phyloP scores from a whole-genome alignment of 2,797 vertebrate genomes.

The Sebastes hubbsi region DNA sequence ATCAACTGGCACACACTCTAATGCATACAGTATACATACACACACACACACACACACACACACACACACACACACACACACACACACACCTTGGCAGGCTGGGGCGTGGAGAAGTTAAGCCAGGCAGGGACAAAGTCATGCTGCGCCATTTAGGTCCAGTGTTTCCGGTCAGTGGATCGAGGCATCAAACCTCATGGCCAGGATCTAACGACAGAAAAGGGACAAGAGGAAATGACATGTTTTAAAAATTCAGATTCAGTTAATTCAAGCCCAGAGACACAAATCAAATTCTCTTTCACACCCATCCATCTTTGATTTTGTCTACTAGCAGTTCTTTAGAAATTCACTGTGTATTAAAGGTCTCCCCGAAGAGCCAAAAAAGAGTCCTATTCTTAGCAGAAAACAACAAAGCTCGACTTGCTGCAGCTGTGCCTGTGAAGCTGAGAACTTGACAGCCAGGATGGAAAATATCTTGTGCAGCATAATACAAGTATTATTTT shows the following conservation, averaged over 20 bases:
- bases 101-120: slow-evolving; percentile 99
- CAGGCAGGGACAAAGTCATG: slow-evolving; percentile 99
- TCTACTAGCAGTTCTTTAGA: slow-evolving; percentile 24
- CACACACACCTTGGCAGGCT: slow-evolving; percentile 93
- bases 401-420: slow-evolving; percentile 54
- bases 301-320: not conserved
- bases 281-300: not conserved
- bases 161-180: slow-evolving; percentile 99
- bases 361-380: slow-evolving; percentile 31
- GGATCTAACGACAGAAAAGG: slow-evolving; percentile 81
- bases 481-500: not conserved
- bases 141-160: slow-evolving; percentile 99
- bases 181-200: slow-evolving; percentile 99
- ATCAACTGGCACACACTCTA: not conserved
- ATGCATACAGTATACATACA: not conserved
- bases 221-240: not conserved
- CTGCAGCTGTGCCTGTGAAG: slow-evolving; percentile 53
- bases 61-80: slow-evolving; percentile 79
- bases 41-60: slow-evolving; percentile 82
- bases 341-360: slow-evolving; percentile 7
- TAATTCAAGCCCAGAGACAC: not conserved
- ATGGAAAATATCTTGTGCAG: slow-evolving; percentile 8
- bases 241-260: not conserved
- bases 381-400: slow-evolving; percentile 54
- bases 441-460: slow-evolving; percentile 29